Conservation (phyloP, 2,888 invertebrate genomes). For the Pachydiplax longipennis region DNA sequence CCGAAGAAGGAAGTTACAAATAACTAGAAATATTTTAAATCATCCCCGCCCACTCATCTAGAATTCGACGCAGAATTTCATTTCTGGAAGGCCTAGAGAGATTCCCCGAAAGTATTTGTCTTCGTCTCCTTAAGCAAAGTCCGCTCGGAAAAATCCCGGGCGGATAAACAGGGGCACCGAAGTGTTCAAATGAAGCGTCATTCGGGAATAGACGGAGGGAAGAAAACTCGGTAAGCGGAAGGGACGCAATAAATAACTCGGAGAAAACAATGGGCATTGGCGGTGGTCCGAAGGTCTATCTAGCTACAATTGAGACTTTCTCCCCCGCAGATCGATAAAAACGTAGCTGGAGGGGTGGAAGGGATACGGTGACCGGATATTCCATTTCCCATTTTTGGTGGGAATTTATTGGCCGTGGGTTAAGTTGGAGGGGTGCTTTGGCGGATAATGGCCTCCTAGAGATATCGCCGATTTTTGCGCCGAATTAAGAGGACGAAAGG, state of each 20-base stretch:
- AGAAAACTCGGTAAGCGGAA: background rate
- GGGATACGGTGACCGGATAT: background rate
- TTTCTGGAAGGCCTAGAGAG: too few species aligned
- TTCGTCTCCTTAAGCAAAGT: too few species aligned
- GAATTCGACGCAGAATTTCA: too few species aligned
- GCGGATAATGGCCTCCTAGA: background rate
- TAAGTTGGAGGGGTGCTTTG: background rate
- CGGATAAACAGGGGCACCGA: background rate
- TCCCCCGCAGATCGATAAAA: background rate
- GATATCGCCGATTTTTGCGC: background rate
- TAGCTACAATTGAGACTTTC: background rate
- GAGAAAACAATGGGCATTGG: background rate
- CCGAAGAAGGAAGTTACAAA: too few species aligned
- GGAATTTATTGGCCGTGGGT: background rate
- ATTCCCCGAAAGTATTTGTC: too few species aligned
- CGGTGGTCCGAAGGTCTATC: background rate
- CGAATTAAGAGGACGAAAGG: background rate
- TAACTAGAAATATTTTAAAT: too few species aligned
- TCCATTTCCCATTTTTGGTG: background rate
- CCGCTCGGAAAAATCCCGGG: too few species aligned
- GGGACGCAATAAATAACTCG: background rate
- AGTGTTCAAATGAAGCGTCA: background rate
- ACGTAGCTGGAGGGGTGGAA: background rate
- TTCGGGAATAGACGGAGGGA: background rate
- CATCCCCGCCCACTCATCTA: too few species aligned